Percentiles rank a stretch among this genome's conserved stretches.
These are phyloP conservation scores for Norana najaformis DNA, from an alignment of 2,888 invertebrate genomes.

Conservation along the genomic window DNA sequence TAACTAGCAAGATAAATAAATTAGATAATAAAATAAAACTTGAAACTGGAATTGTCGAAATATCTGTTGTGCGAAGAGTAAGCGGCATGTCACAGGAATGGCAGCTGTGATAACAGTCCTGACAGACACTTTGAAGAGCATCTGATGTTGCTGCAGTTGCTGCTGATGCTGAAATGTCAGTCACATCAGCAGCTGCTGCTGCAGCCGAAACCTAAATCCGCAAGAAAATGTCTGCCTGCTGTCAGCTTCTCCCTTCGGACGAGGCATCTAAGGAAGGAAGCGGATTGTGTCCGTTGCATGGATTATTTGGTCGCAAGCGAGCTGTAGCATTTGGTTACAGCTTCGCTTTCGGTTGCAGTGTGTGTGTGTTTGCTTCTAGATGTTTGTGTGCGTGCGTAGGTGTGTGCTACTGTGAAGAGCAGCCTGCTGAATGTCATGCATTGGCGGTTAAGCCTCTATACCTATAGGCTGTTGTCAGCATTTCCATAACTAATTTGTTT, in stretches of 20 bases:
- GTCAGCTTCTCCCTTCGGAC: neutral
- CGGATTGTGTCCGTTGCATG: neutral
- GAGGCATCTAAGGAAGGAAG: neutral
- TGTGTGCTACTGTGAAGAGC: neutral
- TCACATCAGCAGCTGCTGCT: conserved; percentile 1
- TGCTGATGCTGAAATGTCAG: neutral
- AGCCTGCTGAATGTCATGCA: neutral
- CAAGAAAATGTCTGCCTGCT: neutral
- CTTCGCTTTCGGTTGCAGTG: neutral
- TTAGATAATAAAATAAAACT: too few relatives aligned
- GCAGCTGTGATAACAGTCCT: neutral
- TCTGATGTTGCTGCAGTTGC: neutral
- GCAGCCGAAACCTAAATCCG: neutral
- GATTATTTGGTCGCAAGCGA: neutral
- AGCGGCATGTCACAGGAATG: neutral
- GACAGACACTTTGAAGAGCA: neutral
- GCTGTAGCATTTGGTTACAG: neutral
- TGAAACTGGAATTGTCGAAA: neutral
- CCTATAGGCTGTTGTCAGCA: neutral
- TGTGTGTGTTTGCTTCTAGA: neutral
- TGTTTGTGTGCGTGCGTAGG: neutral
- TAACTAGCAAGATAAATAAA: too few relatives aligned
- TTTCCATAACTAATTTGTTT: neutral
- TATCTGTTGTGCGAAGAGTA: too few relatives aligned
- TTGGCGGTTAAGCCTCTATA: neutral